Conservation (phyloP, 2,797 vertebrate species). For the Podarcis lilfordi region DNA sequence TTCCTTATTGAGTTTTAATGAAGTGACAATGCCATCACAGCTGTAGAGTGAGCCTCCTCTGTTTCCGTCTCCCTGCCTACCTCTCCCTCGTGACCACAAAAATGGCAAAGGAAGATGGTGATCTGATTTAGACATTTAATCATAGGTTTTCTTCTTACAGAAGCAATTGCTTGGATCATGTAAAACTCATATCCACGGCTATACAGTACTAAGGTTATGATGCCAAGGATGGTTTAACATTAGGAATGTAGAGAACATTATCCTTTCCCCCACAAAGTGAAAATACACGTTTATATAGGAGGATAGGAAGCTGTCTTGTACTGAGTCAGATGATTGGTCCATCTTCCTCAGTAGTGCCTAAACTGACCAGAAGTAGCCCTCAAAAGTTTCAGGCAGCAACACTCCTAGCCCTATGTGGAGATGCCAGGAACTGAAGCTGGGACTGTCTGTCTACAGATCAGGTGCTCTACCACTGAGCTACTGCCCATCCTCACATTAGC, state of each 20-base stretch:
- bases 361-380: not conserved
- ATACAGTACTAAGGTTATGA: no score
- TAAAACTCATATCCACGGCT: not conserved
- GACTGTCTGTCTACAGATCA: no score
- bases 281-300: not conserved
- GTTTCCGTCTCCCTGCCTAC: not conserved
- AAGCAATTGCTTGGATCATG: not conserved
- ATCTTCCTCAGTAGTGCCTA: no score
- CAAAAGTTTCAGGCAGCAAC: not conserved
- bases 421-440: no score
- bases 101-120: not conserved
- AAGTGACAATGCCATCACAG: not conserved
- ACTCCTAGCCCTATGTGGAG: no score
- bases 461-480: no score
- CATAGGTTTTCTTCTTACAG: not conserved
- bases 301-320: no score
- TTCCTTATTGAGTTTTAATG: conserved; percentile 30
- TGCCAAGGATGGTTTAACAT: no score
- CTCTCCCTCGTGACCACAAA: not conserved
- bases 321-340: no score
- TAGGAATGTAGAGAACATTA: not conserved
- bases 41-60: not conserved
- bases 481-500: not conserved
- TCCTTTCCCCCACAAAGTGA: not conserved
- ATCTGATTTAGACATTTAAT: not conserved